phyloP scores from a whole-genome alignment of 2,113 vertebrate genomes.

The Rhea americana region DNA sequence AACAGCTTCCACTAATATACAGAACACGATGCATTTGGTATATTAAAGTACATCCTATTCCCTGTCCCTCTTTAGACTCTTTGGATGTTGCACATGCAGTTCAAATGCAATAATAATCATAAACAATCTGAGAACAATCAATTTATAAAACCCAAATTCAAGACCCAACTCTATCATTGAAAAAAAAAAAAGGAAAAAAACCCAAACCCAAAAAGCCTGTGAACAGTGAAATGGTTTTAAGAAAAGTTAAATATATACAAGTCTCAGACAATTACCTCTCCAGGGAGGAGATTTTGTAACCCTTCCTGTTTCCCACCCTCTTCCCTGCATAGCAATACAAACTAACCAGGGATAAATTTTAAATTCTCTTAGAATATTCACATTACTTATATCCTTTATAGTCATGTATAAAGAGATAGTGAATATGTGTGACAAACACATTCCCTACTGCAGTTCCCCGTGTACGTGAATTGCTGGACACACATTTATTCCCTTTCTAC shows the following conservation, averaged over 20 bases:
- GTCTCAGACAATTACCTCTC: constrained; percentile 52
- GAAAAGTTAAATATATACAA: constrained; percentile 63
- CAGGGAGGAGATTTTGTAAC: constrained; percentile 49
- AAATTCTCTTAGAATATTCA: constrained; percentile 36
- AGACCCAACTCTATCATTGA: not conserved
- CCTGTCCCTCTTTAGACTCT: constrained; percentile 22
- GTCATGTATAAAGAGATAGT: not conserved
- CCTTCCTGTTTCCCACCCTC: constrained; percentile 21
- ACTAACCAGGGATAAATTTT: constrained; percentile 32
- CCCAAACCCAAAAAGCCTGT: not conserved
- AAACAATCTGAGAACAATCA: not conserved
- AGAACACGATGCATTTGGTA: constrained; percentile 51
- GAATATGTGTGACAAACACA: not conserved
- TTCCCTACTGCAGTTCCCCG: not conserved
- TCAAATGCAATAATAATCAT: constrained; percentile 33
- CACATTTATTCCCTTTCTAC: not conserved
- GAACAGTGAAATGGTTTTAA: not conserved
- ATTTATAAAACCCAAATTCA: not conserved
- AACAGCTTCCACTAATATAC: constrained; percentile 31
- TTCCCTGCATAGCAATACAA: not conserved
- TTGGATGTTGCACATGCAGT: constrained; percentile 23
- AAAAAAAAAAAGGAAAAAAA: not conserved
- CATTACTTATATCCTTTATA: constrained; percentile 27
- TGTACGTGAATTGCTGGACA: not conserved
- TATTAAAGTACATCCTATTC: constrained; percentile 49